Conservation (phyloP, 2,797 vertebrate species). For the Enteromius mattozi region DNA sequence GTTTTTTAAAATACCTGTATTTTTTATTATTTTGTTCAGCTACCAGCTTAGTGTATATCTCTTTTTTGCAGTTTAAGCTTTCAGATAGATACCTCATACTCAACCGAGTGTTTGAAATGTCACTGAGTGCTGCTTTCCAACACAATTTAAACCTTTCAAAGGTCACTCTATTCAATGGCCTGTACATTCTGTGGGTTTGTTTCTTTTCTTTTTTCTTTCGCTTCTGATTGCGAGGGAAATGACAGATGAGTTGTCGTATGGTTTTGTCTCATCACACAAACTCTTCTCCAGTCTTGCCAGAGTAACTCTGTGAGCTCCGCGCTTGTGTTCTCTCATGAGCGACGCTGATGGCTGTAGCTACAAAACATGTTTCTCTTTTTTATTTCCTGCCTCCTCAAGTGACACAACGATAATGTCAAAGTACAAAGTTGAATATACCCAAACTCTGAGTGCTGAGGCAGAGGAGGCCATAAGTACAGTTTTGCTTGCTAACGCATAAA, state of each 20-base stretch:
- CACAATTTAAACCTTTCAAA: conserved; percentile 48
- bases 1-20: not conserved
- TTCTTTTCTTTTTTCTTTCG: not conserved
- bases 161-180: conserved; percentile 45
- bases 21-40: conserved; percentile 2
- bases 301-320: conserved; percentile 30
- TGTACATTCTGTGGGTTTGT: conserved; percentile 29
- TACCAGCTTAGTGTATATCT: not conserved
- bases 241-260: conserved; percentile 6
- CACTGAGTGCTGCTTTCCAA: conserved; percentile 42
- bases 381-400: conserved; percentile 22
- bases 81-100: conserved; percentile 33
- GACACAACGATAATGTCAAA: conserved; percentile 26
- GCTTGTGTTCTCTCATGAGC: conserved; percentile 41
- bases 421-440: not conserved
- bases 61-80: conserved; percentile 18
- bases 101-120: conserved; percentile 40
- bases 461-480: not conserved
- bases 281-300: not conserved
- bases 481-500: conserved; percentile 14
- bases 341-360: conserved; percentile 22
- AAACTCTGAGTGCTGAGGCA: not conserved
- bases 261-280: conserved; percentile 34
- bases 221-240: conserved; percentile 19
- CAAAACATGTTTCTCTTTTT: conserved; percentile 33